Evolutionary conservation across 2,888 invertebrate species (phyloP), one percentile per base, ranked within the genome.

Genomic region (Mamestra brassicae): DNA sequence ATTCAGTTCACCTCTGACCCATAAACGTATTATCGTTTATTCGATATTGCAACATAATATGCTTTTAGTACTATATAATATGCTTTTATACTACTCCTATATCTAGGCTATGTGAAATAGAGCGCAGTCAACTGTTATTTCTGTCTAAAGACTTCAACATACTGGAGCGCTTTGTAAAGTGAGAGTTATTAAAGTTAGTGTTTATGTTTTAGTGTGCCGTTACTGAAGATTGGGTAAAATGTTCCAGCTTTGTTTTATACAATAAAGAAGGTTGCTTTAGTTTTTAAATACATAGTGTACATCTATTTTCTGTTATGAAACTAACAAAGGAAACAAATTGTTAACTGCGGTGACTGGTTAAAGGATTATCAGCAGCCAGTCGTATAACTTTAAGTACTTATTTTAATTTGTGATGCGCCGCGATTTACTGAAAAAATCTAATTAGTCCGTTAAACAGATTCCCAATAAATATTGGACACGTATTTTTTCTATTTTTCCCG

Each of bases 1-100:
- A 82, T 80, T 78, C n/a, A 38, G 65, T 68, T 60, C 45, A 70
- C 58, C 68, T 58, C 66, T 78, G 66, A 60, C 72, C 78, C 26
- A 26, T 26, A 26, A 1, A 1, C 26, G 26, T 26, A 26, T 26
- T 26, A 26, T 26, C 26, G 26, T 26, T 26, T 26, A 26, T 58
- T 69, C 54, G 57, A 69, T 42, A 61, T 13, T 57, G 45, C 38
- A 72, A 72, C 52, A 62, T 81, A 71, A 69, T 68, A 81, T 55
- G 69, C 66, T 69, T 60, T 38, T 26, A 52, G 69, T 67, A 62
- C n/a, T n/a, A n/a, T n/a, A 62, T 81, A 71, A 69, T 68, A 81
- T 55, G 69, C 66, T 69, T 60, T 38, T 26, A 52, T 66, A 64
- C 58, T 38, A 78, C 55, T 75, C 45, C 54, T 61, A 38, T 66